phyloP scores from a whole-genome alignment of 2,888 invertebrate genomes.

The Pristionchus exspectatus region DNA sequence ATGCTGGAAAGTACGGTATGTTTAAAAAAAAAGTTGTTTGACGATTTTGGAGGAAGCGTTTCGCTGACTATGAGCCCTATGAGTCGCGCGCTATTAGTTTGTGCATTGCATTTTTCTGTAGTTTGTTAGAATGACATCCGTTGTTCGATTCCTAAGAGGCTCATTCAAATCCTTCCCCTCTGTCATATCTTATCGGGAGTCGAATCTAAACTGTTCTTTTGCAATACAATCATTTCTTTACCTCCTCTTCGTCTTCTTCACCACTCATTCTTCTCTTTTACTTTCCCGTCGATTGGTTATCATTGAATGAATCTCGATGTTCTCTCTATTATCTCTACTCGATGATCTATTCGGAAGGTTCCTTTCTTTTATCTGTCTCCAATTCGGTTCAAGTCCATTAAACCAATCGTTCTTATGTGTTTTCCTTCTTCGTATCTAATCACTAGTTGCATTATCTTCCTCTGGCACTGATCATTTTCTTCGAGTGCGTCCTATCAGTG shows the following conservation, averaged over 20 bases:
- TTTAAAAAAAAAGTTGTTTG: no score
- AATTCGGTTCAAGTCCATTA: neutral
- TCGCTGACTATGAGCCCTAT: neutral
- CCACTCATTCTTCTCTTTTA: neutral
- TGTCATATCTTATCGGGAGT: neutral
- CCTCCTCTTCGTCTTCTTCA: neutral
- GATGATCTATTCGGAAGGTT: constrained; percentile 30
- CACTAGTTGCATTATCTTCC: neutral
- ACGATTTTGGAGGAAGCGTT: neutral
- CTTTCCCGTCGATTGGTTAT: neutral
- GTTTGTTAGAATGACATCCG: neutral
- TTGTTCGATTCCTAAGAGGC: neutral
- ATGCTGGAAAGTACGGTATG: no score
- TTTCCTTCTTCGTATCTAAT: neutral
- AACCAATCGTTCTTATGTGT: neutral
- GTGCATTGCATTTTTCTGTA: neutral
- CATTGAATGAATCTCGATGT: neutral
- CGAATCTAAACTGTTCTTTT: neutral
- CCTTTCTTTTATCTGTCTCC: neutral
- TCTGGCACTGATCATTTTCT: neutral
- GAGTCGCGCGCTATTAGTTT: neutral
- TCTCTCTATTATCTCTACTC: constrained; percentile 17
- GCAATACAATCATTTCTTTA: neutral
- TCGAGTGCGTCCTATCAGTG: neutral
- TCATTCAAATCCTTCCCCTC: neutral